Conservation (phyloP, 2,888 invertebrate species). For the Netelia inedita region DNA sequence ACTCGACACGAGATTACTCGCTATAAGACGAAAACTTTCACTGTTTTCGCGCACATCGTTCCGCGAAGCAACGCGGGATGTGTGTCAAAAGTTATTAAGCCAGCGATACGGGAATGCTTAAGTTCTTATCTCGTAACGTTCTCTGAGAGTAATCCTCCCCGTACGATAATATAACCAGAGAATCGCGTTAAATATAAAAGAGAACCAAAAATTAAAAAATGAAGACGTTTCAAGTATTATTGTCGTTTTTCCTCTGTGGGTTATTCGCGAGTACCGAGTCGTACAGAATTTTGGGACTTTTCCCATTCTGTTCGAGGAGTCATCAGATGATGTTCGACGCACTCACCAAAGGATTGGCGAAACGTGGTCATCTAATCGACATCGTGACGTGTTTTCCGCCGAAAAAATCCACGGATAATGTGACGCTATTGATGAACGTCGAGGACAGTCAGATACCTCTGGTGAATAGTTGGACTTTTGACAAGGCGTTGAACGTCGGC, state of each 20-base stretch:
- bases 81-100: too few relatives aligned
- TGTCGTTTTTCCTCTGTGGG: not conserved
- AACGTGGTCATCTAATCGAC: constrained; percentile 84
- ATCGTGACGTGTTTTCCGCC: constrained; percentile 73
- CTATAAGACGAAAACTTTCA: too few relatives aligned
- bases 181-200: too few relatives aligned
- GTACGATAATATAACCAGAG: too few relatives aligned
- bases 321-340: constrained; percentile 85
- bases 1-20: too few relatives aligned
- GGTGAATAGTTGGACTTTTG: constrained; percentile 63
- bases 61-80: too few relatives aligned
- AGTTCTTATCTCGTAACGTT: too few relatives aligned
- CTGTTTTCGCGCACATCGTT: too few relatives aligned
- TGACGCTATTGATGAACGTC: constrained; percentile 67
- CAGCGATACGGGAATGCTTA: too few relatives aligned
- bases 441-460: constrained; percentile 51
- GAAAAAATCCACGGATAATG: constrained; percentile 67
- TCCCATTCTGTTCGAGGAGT: constrained; percentile 84
- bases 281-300: constrained; percentile 81
- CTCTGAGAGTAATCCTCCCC: too few relatives aligned
- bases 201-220: constrained; percentile 8
- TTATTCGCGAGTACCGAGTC: constrained; percentile 38
- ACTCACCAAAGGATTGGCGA: constrained; percentile 83
- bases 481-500: constrained; percentile 60
- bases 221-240: constrained; percentile 16